Conservation (phyloP, 2,797 vertebrate species). For the Bradypus variegatus region DNA sequence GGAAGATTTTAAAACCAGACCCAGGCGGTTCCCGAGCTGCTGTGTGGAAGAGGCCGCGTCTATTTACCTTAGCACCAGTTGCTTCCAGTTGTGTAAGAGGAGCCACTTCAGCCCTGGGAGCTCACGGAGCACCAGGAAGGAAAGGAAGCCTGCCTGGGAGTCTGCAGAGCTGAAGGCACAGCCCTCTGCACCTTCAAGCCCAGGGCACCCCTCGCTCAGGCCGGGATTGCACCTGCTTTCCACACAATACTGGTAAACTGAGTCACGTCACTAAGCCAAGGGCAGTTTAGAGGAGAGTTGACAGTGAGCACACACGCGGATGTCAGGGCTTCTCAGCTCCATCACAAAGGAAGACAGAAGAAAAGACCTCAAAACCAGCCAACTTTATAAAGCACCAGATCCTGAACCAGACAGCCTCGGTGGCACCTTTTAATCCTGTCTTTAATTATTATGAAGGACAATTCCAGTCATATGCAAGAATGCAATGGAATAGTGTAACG, state of each 20-base stretch:
- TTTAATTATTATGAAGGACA: not conserved
- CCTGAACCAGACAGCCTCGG: not conserved
- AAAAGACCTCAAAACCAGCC: accelerated
- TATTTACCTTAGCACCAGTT: accelerated
- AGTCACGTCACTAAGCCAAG: not conserved
- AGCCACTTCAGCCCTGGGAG: too few species aligned
- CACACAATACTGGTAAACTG: accelerated
- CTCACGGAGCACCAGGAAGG: not conserved
- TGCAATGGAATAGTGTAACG: too few species aligned
- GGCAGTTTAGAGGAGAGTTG: not conserved
- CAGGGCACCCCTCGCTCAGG: accelerated
- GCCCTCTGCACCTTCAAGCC: accelerated
- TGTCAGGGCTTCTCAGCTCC: not conserved
- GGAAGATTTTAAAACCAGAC: not conserved
- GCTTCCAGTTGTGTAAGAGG: not conserved
- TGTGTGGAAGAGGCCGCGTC: not conserved
- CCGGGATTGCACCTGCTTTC: accelerated
- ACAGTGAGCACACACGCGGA: not conserved
- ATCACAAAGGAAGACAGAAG: not conserved
- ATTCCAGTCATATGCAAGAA: not conserved
- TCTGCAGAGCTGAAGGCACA: not conserved
- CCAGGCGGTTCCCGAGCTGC: not conserved
- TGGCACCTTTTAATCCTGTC: not conserved
- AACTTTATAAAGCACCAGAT: accelerated
- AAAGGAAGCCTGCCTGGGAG: not conserved